Base-by-base conservation (phyloP, 2,888 invertebrate species). In the Chromoteleia sp. region DNA sequence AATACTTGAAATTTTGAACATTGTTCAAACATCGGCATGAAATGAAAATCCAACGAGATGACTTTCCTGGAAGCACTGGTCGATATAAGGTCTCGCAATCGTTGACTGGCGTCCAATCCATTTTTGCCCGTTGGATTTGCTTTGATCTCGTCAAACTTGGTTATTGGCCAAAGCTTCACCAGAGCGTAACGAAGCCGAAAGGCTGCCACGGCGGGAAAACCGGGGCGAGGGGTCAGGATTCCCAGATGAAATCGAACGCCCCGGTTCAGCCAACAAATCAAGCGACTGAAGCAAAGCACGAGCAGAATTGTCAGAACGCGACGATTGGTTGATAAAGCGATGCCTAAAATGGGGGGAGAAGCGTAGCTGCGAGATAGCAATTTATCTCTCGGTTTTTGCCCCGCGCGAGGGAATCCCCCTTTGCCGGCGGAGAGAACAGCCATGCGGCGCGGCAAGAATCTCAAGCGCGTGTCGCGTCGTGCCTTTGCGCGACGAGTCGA, bases 221-320 rank as follows among this genome's bases (percentile, higher is more conserved):
- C 3, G n/a, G 29, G 50, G 7, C 45, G 77, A 75, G 61, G 81
- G 83, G 81, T 83, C 81, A 81, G 77, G 36, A 73, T 77, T 77
- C 70, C 56, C 75, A 70, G 81, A 76, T 76, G 81, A 83, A 81
- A 83, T 83, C 83, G 81, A 81, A 74, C 74, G 65, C 65, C 45
- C 43, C 39, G 63, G 56, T 68, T 78, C 83, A 63, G 68, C 59
- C 73, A 78, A 79, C 76, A 81, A 83, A 81, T 81, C 83, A 81
- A 81, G 76, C 58, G 70, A 41, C 59, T 67, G 70, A 54, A 8
- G 63, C 76, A 30, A 68, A 58, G 74, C 79, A 76, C 71, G 77
- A 81, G 79, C 71, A 80, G 83, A 82, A 83, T 80, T 25, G 77
- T 74, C 77, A 74, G 80, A 83, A 83, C 80, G 73, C 77, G 74